Conservation (phyloP, 2,113 vertebrate genomes). For the Larimichthys crocea region DNA sequence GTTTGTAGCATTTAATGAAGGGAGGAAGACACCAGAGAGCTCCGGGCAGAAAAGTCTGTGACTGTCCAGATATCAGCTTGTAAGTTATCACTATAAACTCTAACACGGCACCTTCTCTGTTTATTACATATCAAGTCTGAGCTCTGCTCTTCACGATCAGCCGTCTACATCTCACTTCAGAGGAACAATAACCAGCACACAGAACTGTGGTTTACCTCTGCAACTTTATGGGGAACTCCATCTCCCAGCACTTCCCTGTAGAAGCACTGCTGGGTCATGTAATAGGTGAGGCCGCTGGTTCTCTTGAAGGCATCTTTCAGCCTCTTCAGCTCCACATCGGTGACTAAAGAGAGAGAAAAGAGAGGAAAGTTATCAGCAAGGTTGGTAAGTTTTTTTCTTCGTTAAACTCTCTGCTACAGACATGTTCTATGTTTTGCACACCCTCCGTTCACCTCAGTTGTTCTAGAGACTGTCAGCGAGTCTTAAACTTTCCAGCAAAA, state of each 20-base stretch:
- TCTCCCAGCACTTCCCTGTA: slow-evolving; percentile 97
- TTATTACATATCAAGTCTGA: neutral
- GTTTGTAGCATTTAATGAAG: neutral
- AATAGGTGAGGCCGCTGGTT: slow-evolving; percentile 95
- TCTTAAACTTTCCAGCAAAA: neutral
- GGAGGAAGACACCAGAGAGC: neutral
- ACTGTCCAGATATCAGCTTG: neutral
- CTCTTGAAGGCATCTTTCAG: slow-evolving; percentile 99
- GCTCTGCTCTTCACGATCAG: neutral
- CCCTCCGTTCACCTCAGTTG: neutral
- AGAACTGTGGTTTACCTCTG: slow-evolving; percentile 88
- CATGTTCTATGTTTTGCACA: too few relatives aligned
- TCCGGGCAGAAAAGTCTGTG: neutral
- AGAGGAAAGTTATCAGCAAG: neutral
- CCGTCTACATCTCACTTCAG: neutral
- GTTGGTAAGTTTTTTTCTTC: neutral
- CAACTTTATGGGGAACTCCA: slow-evolving; percentile 96
- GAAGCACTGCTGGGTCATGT: slow-evolving; percentile 99
- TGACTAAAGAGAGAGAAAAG: slow-evolving; percentile 84
- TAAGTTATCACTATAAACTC: neutral
- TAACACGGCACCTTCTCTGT: neutral
- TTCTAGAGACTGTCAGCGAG: neutral
- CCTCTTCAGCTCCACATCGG: slow-evolving; percentile 96
- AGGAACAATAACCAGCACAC: neutral
- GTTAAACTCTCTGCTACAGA: neutral